A percentile compares a stretch with the other conserved stretches of the same genome.
phyloP scores from a whole-genome alignment of 1,140 invertebrate species.

The Sycophila sp. region DNA sequence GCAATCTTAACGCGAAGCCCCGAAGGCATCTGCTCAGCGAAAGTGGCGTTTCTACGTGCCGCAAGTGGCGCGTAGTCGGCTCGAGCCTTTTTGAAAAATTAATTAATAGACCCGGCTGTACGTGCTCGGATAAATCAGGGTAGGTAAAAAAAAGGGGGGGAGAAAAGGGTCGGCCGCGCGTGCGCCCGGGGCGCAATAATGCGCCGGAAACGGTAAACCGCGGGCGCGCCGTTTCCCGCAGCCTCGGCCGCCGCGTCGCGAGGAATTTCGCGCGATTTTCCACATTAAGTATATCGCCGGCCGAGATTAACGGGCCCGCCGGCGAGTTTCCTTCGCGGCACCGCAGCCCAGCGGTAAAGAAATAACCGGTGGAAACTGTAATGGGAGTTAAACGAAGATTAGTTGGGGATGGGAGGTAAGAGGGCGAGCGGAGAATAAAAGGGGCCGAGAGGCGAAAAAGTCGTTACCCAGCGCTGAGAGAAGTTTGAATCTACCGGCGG shows the following conservation, averaged over 20 bases:
- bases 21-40: too few relatives aligned
- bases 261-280: slow-evolving; percentile 31
- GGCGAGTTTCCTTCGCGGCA: background rate
- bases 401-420: too few relatives aligned
- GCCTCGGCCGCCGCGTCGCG: background rate
- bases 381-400: slow-evolving; percentile 38
- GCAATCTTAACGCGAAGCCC: too few relatives aligned
- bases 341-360: too few relatives aligned
- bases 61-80: too few relatives aligned
- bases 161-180: background rate
- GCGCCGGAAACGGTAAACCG: background rate
- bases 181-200: background rate
- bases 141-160: background rate
- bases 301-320: slow-evolving; percentile 19
- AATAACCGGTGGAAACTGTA: slow-evolving; percentile 30
- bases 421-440: background rate
- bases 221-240: background rate
- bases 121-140: background rate
- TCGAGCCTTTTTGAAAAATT: slow-evolving; percentile 4
- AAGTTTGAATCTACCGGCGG: slow-evolving; percentile 1
- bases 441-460: slow-evolving; percentile 8
- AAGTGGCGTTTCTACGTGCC: too few relatives aligned
- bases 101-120: background rate
- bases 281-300: slow-evolving; percentile 17
- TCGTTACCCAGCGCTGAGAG: slow-evolving; percentile 5